Evolutionary conservation across 2,113 vertebrate species (phyloP).

Genomic region (human (Homo sapiens)): DNA sequence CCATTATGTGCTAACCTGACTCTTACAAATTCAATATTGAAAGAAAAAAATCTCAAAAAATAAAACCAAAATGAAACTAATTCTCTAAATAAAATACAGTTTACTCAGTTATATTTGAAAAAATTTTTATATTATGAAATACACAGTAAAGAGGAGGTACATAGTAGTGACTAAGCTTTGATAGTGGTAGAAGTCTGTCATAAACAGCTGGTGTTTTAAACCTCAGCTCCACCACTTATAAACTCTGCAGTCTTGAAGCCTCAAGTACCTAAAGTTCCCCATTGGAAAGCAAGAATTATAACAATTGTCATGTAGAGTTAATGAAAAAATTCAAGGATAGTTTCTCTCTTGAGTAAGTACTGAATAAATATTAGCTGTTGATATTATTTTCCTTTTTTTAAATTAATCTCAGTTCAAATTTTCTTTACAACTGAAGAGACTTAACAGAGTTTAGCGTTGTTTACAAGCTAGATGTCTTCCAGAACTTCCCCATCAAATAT

Average conservation of each 20-base stretch:
- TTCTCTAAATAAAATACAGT: background rate
- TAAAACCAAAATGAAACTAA: background rate
- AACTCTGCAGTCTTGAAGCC: background rate
- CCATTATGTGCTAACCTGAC: background rate
- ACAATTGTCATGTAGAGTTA: background rate
- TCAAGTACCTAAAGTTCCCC: background rate
- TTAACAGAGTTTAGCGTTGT: background rate
- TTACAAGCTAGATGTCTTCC: background rate
- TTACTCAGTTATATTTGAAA: background rate
- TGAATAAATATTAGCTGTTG: background rate
- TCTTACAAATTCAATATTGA: background rate
- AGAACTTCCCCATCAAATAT: background rate
- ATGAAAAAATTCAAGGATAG: background rate
- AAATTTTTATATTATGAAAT: background rate
- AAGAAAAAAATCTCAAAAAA: background rate
- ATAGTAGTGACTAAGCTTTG: background rate
- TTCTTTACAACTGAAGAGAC: background rate
- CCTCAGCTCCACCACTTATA: background rate
- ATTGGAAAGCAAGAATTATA: background rate
- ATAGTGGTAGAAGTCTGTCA: rapidly evolving
- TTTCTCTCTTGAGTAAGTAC: background rate
- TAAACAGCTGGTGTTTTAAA: background rate
- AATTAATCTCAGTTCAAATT: background rate
- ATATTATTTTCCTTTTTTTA: background rate
- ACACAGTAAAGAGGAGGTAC: background rate